These are phyloP conservation scores for Onchidella celtica DNA, from an alignment of 2,888 invertebrate genomes.

Conservation along the genomic window DNA sequence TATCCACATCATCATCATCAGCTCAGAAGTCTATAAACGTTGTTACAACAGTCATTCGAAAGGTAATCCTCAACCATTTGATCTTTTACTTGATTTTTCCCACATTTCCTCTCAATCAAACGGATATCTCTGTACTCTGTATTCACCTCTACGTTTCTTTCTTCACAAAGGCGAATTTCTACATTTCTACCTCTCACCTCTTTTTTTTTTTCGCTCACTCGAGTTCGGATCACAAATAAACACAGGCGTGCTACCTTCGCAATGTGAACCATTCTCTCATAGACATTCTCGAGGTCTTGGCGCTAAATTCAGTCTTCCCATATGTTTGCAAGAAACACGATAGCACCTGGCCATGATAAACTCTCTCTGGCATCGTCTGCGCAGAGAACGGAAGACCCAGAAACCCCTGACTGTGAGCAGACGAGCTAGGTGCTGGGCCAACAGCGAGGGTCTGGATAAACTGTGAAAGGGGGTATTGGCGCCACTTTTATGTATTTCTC, in stretches of 20 bases:
- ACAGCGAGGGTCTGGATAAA: constrained; percentile 44
- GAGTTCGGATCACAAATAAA: constrained; percentile 8
- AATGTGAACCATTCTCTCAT: background rate
- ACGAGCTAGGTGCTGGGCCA: constrained; percentile 42
- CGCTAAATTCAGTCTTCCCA: background rate
- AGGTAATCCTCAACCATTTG: no score
- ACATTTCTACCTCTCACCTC: no score
- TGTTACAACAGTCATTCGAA: no score
- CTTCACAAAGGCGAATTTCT: no score
- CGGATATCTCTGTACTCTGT: no score
- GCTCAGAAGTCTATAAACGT: no score
- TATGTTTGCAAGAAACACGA: constrained; percentile 34
- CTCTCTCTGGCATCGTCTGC: constrained; percentile 38
- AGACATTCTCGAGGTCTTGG: background rate
- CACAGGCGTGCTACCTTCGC: background rate
- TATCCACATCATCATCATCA: no score
- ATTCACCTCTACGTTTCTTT: no score
- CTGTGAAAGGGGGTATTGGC: constrained; percentile 19
- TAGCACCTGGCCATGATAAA: constrained; percentile 37
- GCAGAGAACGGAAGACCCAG: background rate
- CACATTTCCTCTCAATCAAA: no score
- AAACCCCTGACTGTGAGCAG: constrained; percentile 23
- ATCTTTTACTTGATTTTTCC: no score
- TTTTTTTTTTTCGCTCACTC: background rate
- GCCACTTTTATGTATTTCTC: constrained; percentile 4